Conservation (phyloP, 2,113 vertebrate species). For the Caretta caretta region DNA sequence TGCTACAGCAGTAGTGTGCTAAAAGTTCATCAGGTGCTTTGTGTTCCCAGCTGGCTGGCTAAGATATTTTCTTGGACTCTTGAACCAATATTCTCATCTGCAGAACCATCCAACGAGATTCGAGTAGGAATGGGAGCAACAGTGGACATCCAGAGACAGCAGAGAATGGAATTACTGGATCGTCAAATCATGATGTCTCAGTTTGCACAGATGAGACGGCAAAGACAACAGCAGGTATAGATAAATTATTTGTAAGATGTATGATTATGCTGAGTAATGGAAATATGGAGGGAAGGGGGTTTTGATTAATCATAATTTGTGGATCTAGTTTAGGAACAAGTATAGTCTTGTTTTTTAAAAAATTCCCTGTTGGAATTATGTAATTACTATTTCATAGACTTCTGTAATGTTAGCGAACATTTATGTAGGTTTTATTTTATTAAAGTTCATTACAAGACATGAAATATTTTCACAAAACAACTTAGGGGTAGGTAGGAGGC, state of each 20-base stretch:
- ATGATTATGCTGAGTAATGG: neutral
- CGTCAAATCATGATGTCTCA: slow-evolving; percentile 94
- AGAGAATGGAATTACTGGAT: slow-evolving; percentile 93
- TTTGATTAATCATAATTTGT: neutral
- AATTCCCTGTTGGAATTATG: neutral
- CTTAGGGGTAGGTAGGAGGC: neutral
- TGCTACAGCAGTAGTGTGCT: slow-evolving; percentile 87
- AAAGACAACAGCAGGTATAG: slow-evolving; percentile 83
- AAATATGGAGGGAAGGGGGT: accelerated
- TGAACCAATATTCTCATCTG: slow-evolving; percentile 90
- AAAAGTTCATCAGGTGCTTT: slow-evolving; percentile 84
- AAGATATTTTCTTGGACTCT: slow-evolving; percentile 83
- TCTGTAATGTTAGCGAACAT: neutral
- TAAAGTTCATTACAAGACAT: neutral
- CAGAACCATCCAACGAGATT: slow-evolving; percentile 85
- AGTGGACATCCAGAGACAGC: slow-evolving; percentile 95
- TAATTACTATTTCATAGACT: neutral
- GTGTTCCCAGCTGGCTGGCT: slow-evolving; percentile 87
- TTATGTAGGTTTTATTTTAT: neutral
- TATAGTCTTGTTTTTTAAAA: neutral
- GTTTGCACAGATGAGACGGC: slow-evolving; percentile 86
- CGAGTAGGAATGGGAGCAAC: slow-evolving; percentile 96
- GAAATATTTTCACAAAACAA: neutral
- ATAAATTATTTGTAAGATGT: neutral
- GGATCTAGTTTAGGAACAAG: neutral